A percentile compares a stretch with the other conserved stretches of the same genome.
Conservation (phyloP, 2,888 invertebrate species). For the Stratiomys singularior region DNA sequence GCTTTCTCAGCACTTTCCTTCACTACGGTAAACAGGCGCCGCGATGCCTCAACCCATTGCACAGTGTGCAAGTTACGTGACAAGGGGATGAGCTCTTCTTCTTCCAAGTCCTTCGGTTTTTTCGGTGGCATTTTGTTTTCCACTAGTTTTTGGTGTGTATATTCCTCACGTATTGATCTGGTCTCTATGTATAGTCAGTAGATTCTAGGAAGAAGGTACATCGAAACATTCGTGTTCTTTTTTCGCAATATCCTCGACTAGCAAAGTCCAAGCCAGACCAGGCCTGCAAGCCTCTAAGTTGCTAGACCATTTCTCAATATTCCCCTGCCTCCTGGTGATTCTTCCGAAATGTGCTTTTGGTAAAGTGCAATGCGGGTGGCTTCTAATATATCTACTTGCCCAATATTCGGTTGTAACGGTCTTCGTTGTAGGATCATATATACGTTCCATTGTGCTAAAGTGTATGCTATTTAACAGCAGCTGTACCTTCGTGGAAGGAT, state of each 20-base stretch:
- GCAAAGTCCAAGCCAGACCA: constrained; percentile 2
- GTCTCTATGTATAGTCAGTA: constrained; percentile 16
- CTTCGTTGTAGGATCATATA: background rate
- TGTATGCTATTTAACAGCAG: constrained; percentile 40
- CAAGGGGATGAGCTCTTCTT: constrained; percentile 18
- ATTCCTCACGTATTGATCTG: constrained; percentile 40
- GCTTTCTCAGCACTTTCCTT: constrained; percentile 43
- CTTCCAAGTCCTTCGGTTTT: constrained; percentile 34
- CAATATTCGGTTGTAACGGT: constrained; percentile 42
- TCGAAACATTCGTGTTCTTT: constrained; percentile 43
- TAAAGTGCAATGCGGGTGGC: constrained; percentile 47
- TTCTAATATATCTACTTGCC: constrained; percentile 40
- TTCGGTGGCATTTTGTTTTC: constrained; percentile 41
- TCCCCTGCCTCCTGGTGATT: constrained; percentile 25
- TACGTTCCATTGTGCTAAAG: constrained; percentile 25
- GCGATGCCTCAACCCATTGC: background rate
- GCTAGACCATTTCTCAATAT: constrained; percentile 40
- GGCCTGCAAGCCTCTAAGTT: constrained; percentile 35
- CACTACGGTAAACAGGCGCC: constrained; percentile 6
- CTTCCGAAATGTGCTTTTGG: constrained; percentile 31
- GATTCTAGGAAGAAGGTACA: constrained; percentile 28
- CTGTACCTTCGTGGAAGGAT: constrained; percentile 31
- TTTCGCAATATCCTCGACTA: constrained; percentile 29
- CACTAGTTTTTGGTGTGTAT: constrained; percentile 42
- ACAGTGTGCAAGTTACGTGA: background rate